Conservation (phyloP, 2,797 vertebrate species). For the Hemitrygon akajei region DNA sequence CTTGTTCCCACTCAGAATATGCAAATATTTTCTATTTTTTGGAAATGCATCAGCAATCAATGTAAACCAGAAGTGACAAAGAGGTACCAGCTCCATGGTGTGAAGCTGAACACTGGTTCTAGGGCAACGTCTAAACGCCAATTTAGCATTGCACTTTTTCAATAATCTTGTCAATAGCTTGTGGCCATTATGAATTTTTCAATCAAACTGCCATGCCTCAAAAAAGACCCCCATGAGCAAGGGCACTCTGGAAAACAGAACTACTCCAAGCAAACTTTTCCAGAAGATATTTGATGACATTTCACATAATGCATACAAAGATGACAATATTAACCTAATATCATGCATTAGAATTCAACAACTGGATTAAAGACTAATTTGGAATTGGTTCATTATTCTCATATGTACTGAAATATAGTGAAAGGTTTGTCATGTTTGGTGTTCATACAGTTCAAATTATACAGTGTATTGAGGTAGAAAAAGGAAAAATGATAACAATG, state of each 20-base stretch:
- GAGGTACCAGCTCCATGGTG: neutral
- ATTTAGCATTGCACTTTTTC: neutral
- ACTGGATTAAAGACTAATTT: neutral
- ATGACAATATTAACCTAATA: neutral
- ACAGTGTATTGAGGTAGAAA: too few species aligned
- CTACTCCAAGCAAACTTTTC: neutral
- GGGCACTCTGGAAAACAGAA: neutral
- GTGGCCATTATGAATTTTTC: neutral
- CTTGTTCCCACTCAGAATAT: neutral
- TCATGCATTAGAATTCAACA: neutral
- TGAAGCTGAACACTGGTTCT: neutral
- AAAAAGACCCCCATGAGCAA: neutral
- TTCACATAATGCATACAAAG: neutral
- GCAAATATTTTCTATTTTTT: neutral
- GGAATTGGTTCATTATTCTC: too few species aligned
- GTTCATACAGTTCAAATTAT: too few species aligned
- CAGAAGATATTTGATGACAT: neutral
- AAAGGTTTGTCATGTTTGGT: too few species aligned
- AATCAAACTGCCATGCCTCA: neutral
- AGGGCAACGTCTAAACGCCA: neutral
- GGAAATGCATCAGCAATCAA: neutral
- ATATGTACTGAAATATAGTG: too few species aligned
- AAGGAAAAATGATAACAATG: too few species aligned
- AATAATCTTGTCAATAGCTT: neutral
- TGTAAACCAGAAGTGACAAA: neutral